Evolutionary conservation across 2,113 vertebrate species (phyloP), one percentile per base, ranked within the genome.

Genomic region (Chitala chitala): DNA sequence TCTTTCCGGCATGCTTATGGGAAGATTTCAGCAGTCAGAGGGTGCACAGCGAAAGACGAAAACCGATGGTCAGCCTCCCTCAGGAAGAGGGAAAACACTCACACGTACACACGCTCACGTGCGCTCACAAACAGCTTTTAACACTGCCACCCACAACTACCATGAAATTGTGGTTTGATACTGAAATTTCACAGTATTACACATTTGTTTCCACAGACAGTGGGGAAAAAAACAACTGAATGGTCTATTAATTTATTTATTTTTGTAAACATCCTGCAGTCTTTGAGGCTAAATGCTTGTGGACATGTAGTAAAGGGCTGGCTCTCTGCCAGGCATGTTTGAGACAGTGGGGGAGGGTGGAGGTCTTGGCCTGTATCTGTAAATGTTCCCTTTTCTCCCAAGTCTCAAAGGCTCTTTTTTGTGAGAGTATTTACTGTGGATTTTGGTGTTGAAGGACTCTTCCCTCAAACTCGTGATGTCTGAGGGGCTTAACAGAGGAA

Each of bases 231-330:
- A 20, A 12, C 44, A 6, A 1, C 17, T 48, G 26, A n/a, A n/a
- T n/a, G n/a, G n/a, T n/a, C n/a, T n/a, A n/a, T n/a, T n/a, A n/a
- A n/a, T n/a, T n/a, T n/a, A n/a, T n/a, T n/a, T 69, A 61, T 36
- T 71, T 20, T 42, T 44, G 33, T 76, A 42, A 76, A 75, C 74
- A 73, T 77, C 71, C 31, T 42, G 69, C 36, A 71, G 68, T 36
- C 55, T 48, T 24, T n/a, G 7, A 7, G 61, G 59, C 38, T 31
- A 9, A 40, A 31, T 13, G 22, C 20, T 8, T 36, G 53, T 38
- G 61, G 26, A 33, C 8, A 33, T n/a, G 22, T 12, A 22, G 33
- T 63, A 12, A 44, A 6, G 22, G 20, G 5, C 29, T 66, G 63
- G 29, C 51, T 17, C 6, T 38, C 5, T n/a, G 61, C 70, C 51